Percentiles rank a stretch among this genome's conserved stretches.
Conservation (phyloP, 2,797 vertebrate genomes). For the Psittacula echo region DNA sequence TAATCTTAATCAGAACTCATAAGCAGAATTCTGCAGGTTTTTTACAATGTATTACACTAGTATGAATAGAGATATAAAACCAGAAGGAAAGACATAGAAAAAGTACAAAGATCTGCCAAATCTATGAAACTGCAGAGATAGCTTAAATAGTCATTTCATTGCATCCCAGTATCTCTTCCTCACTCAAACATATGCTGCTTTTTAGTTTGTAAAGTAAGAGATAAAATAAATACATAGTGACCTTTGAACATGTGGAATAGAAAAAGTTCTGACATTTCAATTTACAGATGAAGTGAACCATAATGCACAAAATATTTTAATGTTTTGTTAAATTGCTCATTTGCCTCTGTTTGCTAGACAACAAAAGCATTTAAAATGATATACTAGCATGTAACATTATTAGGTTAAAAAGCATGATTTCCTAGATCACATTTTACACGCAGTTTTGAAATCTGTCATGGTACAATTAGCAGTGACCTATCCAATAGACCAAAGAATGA, state of each 20-base stretch:
- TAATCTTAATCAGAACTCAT: background rate
- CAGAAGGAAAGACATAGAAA: background rate
- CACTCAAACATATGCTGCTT: background rate
- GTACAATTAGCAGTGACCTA: conserved; percentile 8
- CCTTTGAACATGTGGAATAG: background rate
- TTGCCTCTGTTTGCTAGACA: background rate
- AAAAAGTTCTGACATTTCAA: background rate
- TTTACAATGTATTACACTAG: background rate
- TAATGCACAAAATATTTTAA: background rate
- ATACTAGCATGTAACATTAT: background rate
- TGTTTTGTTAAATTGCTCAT: conserved; percentile 5
- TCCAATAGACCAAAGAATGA: background rate
- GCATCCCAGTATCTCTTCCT: no score
- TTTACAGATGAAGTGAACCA: background rate
- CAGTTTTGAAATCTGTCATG: background rate
- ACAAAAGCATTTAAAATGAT: background rate
- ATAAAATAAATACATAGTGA: background rate
- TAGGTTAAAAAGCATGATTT: background rate
- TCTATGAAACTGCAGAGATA: background rate
- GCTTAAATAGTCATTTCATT: background rate
- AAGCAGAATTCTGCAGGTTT: background rate
- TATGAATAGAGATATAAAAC: background rate
- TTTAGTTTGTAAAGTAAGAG: background rate
- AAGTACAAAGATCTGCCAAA: background rate
- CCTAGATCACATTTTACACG: background rate